Evolutionary conservation across 2,113 vertebrate species (phyloP), one percentile per base, ranked within the genome.

Genomic region (Toxotes jaculatrix): DNA sequence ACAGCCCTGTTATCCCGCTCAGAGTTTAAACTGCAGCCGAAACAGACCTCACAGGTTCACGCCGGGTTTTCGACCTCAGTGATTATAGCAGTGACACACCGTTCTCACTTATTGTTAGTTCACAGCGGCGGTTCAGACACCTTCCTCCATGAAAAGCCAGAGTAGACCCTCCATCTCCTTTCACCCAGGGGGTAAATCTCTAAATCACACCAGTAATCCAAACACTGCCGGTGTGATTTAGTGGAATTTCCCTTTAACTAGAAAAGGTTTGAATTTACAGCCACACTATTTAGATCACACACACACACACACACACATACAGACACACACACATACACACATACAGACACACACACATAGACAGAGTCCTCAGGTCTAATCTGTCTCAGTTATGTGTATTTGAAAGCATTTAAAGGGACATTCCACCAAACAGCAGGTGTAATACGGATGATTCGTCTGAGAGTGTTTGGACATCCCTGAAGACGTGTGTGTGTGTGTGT

Each of bases 401-500:
- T 17, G 60, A n/a, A 56, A 7, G 27, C 17, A 34, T 47, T 73
- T 38, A 45, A 77, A 43, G 27, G 40, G 63, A 57, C 10, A 45
- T 16, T 32, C 12, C 31, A 3, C 56, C 11, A 21, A 49, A 53
- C 4, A 57, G 14, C 38, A 45, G 69, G 53, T 72, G 32, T 31
- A 45, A 60, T 60, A 60, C 59, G 57, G 70, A 3, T 13, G 38
- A 43, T 60, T 73, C 21, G 59, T 59, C 5, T 27, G 17, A 36
- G 36, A 4, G 36, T 36, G 36, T 36, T 36, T 6, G 36, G 6
- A 36, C 36, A 36, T 36, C 36, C 27, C 27, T 27, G 27, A 27
- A 27, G 27, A 27, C 27, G 31, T 74, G 14, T 45, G 40, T 45
- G 17, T 56, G 85, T 90, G 42, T 82, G 56, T 89, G 68, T 84